A percentile compares a stretch with the other conserved stretches of the same genome.
These are phyloP conservation scores for Aphidoletes aphidimyza DNA, from an alignment of 2,888 invertebrate genomes.

Conservation along the genomic window DNA sequence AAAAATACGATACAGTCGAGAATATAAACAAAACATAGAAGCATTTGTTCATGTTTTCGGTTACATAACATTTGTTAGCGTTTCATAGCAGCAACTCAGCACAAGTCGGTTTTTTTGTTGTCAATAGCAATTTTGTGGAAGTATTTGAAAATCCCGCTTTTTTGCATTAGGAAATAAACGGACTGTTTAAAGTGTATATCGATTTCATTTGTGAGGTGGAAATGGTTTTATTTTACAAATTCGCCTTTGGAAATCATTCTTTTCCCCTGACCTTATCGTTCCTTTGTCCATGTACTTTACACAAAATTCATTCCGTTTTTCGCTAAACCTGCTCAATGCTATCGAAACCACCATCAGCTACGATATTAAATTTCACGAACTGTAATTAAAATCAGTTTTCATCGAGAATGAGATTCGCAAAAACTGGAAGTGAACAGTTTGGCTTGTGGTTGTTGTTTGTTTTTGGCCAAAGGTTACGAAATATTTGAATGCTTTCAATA, in stretches of 20 bases:
- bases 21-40: slow-evolving; percentile 2
- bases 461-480: too few relatives aligned
- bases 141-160: too few relatives aligned
- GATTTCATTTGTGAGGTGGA: neutral
- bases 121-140: too few relatives aligned
- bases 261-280: neutral
- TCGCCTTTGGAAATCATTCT: neutral
- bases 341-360: neutral
- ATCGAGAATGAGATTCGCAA: neutral
- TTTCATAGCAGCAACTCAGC: neutral
- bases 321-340: neutral
- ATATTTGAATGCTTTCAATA: too few relatives aligned
- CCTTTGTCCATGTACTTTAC: neutral
- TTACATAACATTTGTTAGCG: neutral
- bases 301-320: neutral
- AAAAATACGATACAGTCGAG: neutral
- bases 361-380: neutral
- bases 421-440: neutral
- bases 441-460: too few relatives aligned
- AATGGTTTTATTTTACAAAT: neutral
- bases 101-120: too few relatives aligned
- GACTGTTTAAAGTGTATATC: neutral
- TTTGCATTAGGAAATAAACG: neutral
- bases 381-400: neutral
- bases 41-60: neutral